Evolutionary conservation across 2,113 vertebrate species (phyloP).

Genomic region (Lota lota): DNA sequence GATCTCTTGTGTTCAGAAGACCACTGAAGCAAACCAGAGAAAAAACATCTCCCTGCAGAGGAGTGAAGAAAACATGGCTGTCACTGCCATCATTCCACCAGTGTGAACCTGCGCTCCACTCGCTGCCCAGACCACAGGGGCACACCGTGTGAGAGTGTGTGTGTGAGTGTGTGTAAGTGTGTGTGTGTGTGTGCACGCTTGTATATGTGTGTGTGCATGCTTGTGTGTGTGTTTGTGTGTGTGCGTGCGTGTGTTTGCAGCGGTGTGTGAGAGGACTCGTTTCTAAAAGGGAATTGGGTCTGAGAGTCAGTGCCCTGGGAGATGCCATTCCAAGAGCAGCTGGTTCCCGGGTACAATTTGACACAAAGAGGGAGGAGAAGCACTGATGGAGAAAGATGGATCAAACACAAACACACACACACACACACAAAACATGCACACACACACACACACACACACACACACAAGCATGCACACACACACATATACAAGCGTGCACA

Average conservation of each 20-base stretch:
- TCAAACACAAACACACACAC: constrained; percentile 44
- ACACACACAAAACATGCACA: too few relatives aligned
- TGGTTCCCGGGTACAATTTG: constrained; percentile 49
- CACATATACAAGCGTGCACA: constrained; percentile 17
- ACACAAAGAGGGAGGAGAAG: constrained; percentile 33
- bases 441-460: not conserved
- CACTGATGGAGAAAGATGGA: constrained; percentile 56
- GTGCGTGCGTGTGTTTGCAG: too few relatives aligned
- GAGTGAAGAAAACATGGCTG: constrained; percentile 33
- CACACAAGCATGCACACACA: constrained; percentile 5
- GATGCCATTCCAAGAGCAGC: constrained; percentile 49
- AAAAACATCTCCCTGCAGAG: constrained; percentile 5
- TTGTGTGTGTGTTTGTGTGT: too few relatives aligned
- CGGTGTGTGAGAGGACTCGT: not conserved
- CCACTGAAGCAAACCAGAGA: not conserved
- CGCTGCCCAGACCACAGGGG: too few relatives aligned
- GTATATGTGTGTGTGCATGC: too few relatives aligned
- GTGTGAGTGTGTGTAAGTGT: not conserved
- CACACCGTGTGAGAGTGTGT: not conserved
- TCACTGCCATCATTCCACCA: constrained; percentile 54
- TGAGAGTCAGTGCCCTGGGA: constrained; percentile 37
- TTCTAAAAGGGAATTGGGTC: constrained; percentile 33
- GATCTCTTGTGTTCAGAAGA: too few relatives aligned
- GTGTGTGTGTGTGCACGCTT: too few relatives aligned
- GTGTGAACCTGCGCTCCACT: too few relatives aligned